Evolutionary conservation across 2,888 invertebrate species (phyloP).

Genomic region (Caradrina kadenii): DNA sequence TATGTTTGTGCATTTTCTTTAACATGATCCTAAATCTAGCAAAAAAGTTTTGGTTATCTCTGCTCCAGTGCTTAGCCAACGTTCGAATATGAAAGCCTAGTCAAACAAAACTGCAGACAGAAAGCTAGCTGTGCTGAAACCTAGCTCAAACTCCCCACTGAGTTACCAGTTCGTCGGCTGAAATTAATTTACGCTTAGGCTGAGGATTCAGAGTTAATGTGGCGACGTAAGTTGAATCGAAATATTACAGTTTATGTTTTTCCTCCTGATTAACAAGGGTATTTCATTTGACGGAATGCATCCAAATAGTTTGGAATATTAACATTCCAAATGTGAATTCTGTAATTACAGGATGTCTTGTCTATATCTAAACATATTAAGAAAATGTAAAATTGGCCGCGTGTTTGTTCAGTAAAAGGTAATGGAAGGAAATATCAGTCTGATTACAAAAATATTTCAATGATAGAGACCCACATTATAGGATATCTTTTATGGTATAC

Average conservation of each 20-base stretch:
- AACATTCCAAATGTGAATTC: not conserved
- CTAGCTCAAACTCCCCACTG: slow-evolving; percentile 23
- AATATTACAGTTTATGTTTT: slow-evolving; percentile 35
- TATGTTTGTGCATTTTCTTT: too few species aligned
- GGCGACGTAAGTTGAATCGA: slow-evolving; percentile 5
- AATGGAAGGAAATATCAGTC: not conserved
- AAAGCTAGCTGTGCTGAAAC: slow-evolving; percentile 43
- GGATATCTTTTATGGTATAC: not conserved
- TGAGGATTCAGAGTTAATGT: slow-evolving; percentile 43
- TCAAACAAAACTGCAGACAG: slow-evolving; percentile 18
- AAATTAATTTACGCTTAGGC: slow-evolving; percentile 49
- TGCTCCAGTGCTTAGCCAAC: not conserved
- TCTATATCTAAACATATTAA: too few species aligned
- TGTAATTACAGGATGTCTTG: not conserved
- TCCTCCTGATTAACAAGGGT: slow-evolving; percentile 8
- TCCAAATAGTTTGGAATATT: slow-evolving; percentile 1
- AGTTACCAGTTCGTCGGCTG: slow-evolving; percentile 39
- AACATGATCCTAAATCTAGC: not conserved
- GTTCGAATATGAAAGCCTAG: slow-evolving; percentile 3
- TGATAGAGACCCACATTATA: not conserved
- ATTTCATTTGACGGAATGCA: not conserved
- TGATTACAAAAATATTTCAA: not conserved
- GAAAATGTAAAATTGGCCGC: too few species aligned
- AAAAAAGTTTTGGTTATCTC: not conserved
- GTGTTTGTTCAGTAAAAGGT: not conserved